Evolutionary conservation across 2,113 vertebrate species (phyloP).

Genomic region (Gorsachius goisagi): DNA sequence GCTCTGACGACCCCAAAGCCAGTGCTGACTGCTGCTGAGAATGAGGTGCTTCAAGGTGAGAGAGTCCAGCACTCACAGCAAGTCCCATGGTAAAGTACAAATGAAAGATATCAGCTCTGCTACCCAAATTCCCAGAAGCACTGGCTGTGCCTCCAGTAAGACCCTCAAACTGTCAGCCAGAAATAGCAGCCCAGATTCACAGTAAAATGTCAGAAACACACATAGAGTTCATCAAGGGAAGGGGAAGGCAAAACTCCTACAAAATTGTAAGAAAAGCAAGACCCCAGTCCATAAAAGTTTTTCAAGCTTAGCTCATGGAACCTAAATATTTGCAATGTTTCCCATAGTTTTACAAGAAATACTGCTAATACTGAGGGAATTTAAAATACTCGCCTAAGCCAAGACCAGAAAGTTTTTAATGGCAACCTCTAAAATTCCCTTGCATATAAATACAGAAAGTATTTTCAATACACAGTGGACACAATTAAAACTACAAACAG

Average conservation of each 20-base stretch:
- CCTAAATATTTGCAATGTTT: background rate
- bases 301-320: background rate
- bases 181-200: background rate
- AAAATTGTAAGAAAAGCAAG: background rate
- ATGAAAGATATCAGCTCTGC: background rate
- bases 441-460: background rate
- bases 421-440: background rate
- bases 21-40: background rate
- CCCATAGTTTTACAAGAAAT: background rate
- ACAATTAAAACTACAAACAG: conserved; percentile 8
- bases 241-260: background rate
- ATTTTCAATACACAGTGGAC: background rate
- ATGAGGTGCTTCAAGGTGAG: background rate
- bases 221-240: background rate
- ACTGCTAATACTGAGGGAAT: background rate
- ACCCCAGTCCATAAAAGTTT: background rate
- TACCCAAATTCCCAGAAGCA: background rate
- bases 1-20: background rate
- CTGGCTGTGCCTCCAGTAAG: background rate
- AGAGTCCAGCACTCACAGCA: background rate
- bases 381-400: background rate
- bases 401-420: conserved; percentile 1
- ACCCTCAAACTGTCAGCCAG: background rate
- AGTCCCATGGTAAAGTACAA: background rate
- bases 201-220: background rate